phyloP scores from a whole-genome alignment of 2,888 invertebrate species.

The Brachyptera putata region DNA sequence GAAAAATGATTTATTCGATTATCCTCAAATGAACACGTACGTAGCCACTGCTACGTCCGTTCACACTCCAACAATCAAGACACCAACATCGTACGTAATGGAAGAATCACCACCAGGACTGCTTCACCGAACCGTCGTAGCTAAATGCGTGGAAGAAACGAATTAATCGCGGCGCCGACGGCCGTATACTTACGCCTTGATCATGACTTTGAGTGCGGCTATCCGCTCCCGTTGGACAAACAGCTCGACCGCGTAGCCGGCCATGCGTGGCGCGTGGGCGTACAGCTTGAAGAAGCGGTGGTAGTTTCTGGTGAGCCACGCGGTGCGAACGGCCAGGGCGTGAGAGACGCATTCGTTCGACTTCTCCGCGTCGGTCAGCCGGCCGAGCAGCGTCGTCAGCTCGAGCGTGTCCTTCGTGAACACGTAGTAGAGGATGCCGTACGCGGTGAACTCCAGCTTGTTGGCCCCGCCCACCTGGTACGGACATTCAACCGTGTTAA shows the following conservation, averaged over 20 bases:
- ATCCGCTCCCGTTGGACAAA: slow-evolving; percentile 94
- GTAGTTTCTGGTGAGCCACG: slow-evolving; percentile 91
- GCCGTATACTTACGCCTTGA: slow-evolving; percentile 96
- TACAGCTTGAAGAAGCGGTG: slow-evolving; percentile 91
- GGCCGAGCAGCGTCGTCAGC: slow-evolving; percentile 85
- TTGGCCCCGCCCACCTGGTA: slow-evolving; percentile 67
- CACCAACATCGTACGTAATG: too few species aligned
- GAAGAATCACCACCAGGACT: too few species aligned
- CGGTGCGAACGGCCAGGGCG: slow-evolving; percentile 83
- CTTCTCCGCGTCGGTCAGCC: slow-evolving; percentile 71
- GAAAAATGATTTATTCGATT: too few species aligned
- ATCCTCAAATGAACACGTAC: too few species aligned
- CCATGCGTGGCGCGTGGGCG: slow-evolving; percentile 86
- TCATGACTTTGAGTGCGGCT: slow-evolving; percentile 82
- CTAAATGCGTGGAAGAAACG: too few species aligned
- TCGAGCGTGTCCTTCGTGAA: slow-evolving; percentile 97
- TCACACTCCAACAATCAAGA: too few species aligned
- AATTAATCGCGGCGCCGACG: too few species aligned
- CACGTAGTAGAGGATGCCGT: slow-evolving; percentile 93
- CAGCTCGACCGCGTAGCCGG: slow-evolving; percentile 96
- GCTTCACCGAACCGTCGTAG: too few species aligned
- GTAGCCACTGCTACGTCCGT: too few species aligned
- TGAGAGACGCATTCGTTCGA: slow-evolving; percentile 76
- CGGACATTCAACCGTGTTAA: too few species aligned
- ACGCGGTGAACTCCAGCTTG: slow-evolving; percentile 90